phyloP scores from a whole-genome alignment of 92 coral and sea anemone species.

The Scolanthus callimorphus region DNA sequence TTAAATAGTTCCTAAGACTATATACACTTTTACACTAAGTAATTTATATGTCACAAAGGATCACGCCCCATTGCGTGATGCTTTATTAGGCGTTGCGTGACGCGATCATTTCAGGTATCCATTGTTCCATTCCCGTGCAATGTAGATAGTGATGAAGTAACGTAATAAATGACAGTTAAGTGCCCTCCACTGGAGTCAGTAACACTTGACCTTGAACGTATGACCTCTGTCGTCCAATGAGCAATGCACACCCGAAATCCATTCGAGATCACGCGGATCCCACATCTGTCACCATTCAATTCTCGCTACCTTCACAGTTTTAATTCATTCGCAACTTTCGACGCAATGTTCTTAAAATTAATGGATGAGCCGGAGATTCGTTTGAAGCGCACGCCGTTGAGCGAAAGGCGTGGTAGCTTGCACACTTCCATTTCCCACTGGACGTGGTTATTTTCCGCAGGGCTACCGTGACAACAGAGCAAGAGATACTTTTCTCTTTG shows the following conservation, averaged over 20 bases:
- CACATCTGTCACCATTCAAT: too few species aligned
- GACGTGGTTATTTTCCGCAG: conserved; percentile 92
- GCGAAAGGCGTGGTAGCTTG: conserved; percentile 91
- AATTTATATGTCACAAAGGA: conserved; percentile 11
- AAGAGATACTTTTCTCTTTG: conserved; percentile 92
- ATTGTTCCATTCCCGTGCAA: too few species aligned
- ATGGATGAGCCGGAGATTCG: conserved; percentile 96
- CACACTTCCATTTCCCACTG: conserved; percentile 99
- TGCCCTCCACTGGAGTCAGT: too few species aligned
- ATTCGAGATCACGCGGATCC: too few species aligned
- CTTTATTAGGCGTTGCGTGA: conserved; percentile 1
- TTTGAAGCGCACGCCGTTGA: conserved; percentile 97
- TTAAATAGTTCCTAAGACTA: conserved; percentile 76
- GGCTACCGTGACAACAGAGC: conserved; percentile 96
- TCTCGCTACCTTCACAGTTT: conserved; percentile 79
- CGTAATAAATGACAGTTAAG: too few species aligned
- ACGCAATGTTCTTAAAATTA: conserved; percentile 99
- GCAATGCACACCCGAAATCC: too few species aligned
- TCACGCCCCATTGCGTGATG: conserved; percentile 1
- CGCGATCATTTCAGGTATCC: neutral
- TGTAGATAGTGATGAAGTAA: too few species aligned
- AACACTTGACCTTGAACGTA: too few species aligned
- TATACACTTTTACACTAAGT: conserved; percentile 68
- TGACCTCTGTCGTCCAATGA: too few species aligned
- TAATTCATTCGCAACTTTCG: conserved; percentile 94